A percentile compares a stretch with the other conserved stretches of the same genome.
phyloP scores from a whole-genome alignment of 64 coral and sea anemone genomes.

The Stylophora pistillata region DNA sequence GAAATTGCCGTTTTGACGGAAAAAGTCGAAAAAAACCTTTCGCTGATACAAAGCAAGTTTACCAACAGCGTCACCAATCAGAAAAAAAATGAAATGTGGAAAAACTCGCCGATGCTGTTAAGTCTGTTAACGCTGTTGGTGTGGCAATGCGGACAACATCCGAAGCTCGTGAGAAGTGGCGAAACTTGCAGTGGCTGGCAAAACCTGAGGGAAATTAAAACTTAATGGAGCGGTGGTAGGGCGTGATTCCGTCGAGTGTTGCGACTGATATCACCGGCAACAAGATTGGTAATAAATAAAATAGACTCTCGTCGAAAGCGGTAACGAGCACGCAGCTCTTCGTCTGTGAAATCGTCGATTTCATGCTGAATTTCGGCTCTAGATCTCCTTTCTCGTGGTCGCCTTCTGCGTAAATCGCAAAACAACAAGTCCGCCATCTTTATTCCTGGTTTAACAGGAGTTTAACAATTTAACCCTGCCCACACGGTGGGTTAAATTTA shows the following conservation, averaged over 20 bases:
- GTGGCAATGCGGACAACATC: slow-evolving; percentile 16
- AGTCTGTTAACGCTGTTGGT: slow-evolving; percentile 16
- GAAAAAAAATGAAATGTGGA: not conserved
- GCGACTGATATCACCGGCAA: slow-evolving; percentile 35
- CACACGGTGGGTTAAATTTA: not conserved
- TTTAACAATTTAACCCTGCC: not conserved
- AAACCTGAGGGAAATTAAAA: slow-evolving; percentile 57
- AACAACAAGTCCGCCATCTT: slow-evolving; percentile 13
- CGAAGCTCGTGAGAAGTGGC: not conserved
- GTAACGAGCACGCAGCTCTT: slow-evolving; percentile 33
- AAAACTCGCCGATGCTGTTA: slow-evolving; percentile 6
- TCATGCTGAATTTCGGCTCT: not conserved
- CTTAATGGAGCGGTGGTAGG: slow-evolving; percentile 44
- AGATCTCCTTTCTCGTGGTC: not conserved
- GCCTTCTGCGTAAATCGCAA: not conserved
- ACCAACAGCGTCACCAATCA: no score
- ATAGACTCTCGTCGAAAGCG: slow-evolving; percentile 31
- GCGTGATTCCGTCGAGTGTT: slow-evolving; percentile 52
- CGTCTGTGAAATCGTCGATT: slow-evolving; percentile 39
- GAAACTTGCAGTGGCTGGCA: no score
- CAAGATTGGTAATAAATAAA: slow-evolving; percentile 40
- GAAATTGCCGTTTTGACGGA: no score
- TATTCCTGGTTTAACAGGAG: not conserved
- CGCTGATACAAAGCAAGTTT: no score
- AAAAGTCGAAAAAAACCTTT: no score